Base-by-base conservation (phyloP, 2,113 vertebrate genomes). In the Geococcyx californianus region DNA sequence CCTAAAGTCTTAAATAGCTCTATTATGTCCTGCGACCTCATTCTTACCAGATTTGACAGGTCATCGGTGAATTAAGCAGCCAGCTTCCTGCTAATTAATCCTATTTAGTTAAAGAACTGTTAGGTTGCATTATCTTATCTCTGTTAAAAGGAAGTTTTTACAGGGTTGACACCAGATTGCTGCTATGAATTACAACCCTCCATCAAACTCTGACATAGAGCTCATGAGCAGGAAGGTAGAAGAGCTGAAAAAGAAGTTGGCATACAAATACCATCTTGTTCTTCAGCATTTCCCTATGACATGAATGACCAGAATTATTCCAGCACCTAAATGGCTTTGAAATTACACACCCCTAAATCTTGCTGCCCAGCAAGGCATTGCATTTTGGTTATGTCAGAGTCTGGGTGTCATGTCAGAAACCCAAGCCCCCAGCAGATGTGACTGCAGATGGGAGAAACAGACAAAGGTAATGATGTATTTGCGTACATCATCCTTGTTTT, bases 1-100 rank as follows among this genome's bases (percentile, higher is more conserved):
- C 94, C 92, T 97, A 95, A 96, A 92, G 96, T 96, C 69, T 81
- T 97, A 97, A 98, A 97, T 94, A 95, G 84, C 77, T 81, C 91
- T 85, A 96, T 98, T 97, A 98, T 98, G 97, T 96, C 93, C 94
- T 75, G 67, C 34, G 81, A 97, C 96, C 95, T 96, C 79, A 55
- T 97, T 97, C 93, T 95, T 96, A 93, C 70, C 85, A 89, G 83
- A 70, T 95, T 98, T 98, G 97, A 97, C 93, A 98, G 95, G 96
- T 98, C 97, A 97, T 79, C 58, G 95, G 95, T 95, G 92, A 98
- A 94, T 95, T 97, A 98, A 97, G 96, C 91, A 94, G 86, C 90
- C 93, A 96, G 92, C 95, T 98, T 98, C 96, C 97, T 98, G 94
- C 91, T 98, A 97, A 98, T 97, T 98, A 98, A 98, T 98, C 96